These are phyloP conservation scores for Fragum sueziense DNA, from an alignment of 2,888 invertebrate species.

Conservation along the genomic window DNA sequence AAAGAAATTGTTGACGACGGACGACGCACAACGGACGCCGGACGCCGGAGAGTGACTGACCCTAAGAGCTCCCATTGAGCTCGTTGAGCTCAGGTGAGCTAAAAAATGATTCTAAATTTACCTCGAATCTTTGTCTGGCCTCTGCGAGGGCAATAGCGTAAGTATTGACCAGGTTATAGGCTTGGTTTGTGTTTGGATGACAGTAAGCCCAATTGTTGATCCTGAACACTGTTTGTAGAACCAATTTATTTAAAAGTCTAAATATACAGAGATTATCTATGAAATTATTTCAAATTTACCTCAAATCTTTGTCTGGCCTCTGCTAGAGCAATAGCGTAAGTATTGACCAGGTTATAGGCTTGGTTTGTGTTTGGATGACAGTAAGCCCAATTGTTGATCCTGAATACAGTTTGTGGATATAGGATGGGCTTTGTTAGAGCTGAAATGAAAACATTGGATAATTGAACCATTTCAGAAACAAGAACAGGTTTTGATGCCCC, in stretches of 20 bases:
- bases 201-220: background rate
- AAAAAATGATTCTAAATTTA: constrained; percentile 81
- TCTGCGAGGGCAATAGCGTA: constrained; percentile 89
- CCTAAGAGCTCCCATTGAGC: too few species aligned
- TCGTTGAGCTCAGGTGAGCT: too few species aligned
- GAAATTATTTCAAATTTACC: constrained; percentile 82
- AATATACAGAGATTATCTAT: too few species aligned
- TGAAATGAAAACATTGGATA: too few species aligned
- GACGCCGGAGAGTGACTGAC: too few species aligned
- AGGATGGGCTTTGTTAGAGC: constrained; percentile 31
- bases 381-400: constrained; percentile 5
- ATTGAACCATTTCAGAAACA: too few species aligned
- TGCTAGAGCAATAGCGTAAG: constrained; percentile 88
- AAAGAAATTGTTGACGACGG: too few species aligned
- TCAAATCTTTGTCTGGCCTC: constrained; percentile 90
- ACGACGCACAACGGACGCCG: too few species aligned
- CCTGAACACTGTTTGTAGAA: constrained; percentile 46
- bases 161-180: constrained; percentile 84
- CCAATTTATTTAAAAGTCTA: too few species aligned
- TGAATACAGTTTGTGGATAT: constrained; percentile 44
- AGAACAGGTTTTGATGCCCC: too few species aligned
- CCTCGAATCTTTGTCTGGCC: constrained; percentile 90
- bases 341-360: constrained; percentile 82
- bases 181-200: constrained; percentile 24
- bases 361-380: constrained; percentile 18